phyloP scores from a whole-genome alignment of 2,113 vertebrate species.

The Channa maculata region DNA sequence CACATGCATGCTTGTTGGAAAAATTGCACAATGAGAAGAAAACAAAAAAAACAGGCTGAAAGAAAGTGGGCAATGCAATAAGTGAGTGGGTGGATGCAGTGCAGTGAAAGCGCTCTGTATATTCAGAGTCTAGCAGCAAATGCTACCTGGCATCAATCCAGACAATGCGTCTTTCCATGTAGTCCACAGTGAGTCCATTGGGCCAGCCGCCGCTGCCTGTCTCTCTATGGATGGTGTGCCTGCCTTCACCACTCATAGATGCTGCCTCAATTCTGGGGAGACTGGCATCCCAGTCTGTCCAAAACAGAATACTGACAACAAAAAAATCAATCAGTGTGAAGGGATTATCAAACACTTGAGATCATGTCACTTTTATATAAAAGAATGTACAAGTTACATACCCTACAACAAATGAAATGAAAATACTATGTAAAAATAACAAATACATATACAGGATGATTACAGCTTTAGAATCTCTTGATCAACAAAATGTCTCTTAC shows the following conservation, averaged over 20 bases:
- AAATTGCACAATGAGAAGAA: slow-evolving; percentile 1
- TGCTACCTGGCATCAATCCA: slow-evolving; percentile 96
- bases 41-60: not conserved
- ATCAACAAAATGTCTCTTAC: slow-evolving; percentile 70
- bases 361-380: no score
- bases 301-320: slow-evolving; percentile 90
- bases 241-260: slow-evolving; percentile 94
- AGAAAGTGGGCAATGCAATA: slow-evolving; percentile 28
- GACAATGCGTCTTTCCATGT: slow-evolving; percentile 94
- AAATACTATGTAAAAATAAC: not conserved
- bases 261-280: slow-evolving; percentile 95
- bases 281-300: slow-evolving; percentile 98
- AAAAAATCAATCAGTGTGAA: slow-evolving; percentile 1
- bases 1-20: slow-evolving; percentile 26
- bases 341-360: not conserved
- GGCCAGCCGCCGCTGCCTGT: slow-evolving; percentile 96
- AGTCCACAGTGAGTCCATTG: slow-evolving; percentile 97
- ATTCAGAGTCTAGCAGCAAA: slow-evolving; percentile 11
- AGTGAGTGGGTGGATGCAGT: slow-evolving; percentile 25
- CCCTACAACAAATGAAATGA: not conserved
- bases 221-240: slow-evolving; percentile 94
- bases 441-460: not conserved
- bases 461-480: not conserved
- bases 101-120: slow-evolving; percentile 16
- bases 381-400: not conserved